Evolutionary conservation across 2,113 vertebrate species (phyloP), one percentile per base, ranked within the genome.

Genomic region (Nothoprocta pentlandii): DNA sequence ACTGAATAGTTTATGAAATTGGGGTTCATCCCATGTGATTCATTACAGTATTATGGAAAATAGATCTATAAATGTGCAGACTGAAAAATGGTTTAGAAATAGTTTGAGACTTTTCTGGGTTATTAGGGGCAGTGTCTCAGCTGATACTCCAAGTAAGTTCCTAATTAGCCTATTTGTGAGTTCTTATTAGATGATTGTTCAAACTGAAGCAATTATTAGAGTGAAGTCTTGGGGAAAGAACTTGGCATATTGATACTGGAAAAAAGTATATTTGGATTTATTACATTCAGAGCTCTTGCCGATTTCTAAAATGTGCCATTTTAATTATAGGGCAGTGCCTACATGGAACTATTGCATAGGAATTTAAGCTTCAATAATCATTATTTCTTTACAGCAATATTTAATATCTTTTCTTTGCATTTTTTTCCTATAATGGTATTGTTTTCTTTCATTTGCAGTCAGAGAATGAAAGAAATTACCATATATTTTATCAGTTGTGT

Each of bases 401-500:
- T 81, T 63, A 58, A 59, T 78, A 47, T 17, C 2, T 16, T 5
- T 89, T 79, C 78, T n/a, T 47, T 34, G 13, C 20, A 62, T 82
- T 82, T 82, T 39, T 32, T 49, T 64, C 76, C 64, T 79, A 21
- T 94, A 22, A 46, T 56, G 30, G 32, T 75, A 66, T 84, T 88
- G 61, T 42, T 94, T 64, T 91, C 63, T 96, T 85, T 90, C 44
- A 78, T 96, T 96, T 97, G 53, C 97, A 99, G 99, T 98, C 99
- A 42, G 99, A 99, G 94, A 98, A 99, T 71, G 99, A 99, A 97
- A 98, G 99, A 85, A 99, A 99, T 97, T 99, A 99, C 88, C 99
- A 99, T 95, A 99, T 99, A 94, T 99, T 99, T 97, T 99, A 99
- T 94, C 99, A 99, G 93, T 88, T 99, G 91, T 99, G 99, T 94